Conservation (phyloP, 2,797 vertebrate species). For the Carapus acus region DNA sequence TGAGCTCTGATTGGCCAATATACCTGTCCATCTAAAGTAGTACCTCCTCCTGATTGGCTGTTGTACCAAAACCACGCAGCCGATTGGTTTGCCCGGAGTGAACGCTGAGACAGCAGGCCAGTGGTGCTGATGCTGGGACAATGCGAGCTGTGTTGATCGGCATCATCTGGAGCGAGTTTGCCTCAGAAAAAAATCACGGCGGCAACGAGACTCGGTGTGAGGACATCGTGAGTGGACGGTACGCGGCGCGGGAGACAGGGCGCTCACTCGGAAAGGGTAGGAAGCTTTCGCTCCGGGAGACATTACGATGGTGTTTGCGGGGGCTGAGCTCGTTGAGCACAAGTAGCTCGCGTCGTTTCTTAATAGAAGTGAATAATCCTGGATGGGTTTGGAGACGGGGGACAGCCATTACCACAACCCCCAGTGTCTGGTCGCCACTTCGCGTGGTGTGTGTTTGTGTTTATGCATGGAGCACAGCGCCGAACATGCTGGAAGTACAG, state of each 20-base stretch:
- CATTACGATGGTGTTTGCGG: background rate
- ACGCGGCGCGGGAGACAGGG: constrained; percentile 7
- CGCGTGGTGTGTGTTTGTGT: constrained; percentile 1
- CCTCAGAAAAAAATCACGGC: constrained; percentile 35
- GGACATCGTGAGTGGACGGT: constrained; percentile 1
- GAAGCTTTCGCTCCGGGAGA: constrained; percentile 2
- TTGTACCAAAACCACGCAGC: background rate
- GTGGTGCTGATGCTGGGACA: constrained; percentile 69
- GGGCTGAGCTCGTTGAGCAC: constrained; percentile 19
- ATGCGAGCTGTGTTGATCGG: constrained; percentile 60
- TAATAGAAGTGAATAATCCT: too few species aligned
- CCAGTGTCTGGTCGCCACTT: background rate
- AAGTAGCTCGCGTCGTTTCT: constrained; percentile 5
- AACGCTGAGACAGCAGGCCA: constrained; percentile 32
- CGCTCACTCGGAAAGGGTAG: constrained; percentile 37
- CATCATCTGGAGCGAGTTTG: constrained; percentile 59
- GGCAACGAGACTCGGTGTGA: constrained; percentile 9
- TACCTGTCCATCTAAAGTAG: background rate
- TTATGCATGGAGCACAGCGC: background rate
- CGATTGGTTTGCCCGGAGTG: constrained; percentile 53
- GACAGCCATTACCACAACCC: background rate
- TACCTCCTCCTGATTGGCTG: constrained; percentile 35
- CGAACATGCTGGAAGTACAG: constrained; percentile 17
- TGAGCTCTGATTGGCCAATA: constrained; percentile 27
- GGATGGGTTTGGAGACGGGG: constrained; percentile 15